Evolutionary conservation across 1,140 invertebrate genomes (phyloP).

Genomic region (Asbolus verrucosus): DNA sequence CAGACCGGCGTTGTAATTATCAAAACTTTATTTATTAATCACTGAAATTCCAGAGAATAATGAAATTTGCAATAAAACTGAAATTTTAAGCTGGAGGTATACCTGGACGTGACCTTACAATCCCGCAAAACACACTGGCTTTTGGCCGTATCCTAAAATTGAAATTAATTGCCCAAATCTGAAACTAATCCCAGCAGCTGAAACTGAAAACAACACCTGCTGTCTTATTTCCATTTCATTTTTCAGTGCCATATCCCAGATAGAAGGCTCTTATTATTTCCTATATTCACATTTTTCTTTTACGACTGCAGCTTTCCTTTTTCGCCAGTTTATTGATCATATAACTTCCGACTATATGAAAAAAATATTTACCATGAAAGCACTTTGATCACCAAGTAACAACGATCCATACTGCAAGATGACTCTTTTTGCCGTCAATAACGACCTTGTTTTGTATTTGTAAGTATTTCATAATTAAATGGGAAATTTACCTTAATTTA

Average conservation of each 20-base stretch:
- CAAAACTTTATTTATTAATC: no score
- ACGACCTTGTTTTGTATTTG: no score
- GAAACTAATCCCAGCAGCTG: background rate
- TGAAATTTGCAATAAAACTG: background rate
- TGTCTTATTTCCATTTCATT: conserved; percentile 28
- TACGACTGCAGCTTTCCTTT: background rate
- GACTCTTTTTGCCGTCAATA: no score
- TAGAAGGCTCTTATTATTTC: background rate
- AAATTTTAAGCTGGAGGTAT: no score
- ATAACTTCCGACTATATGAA: conserved; percentile 21
- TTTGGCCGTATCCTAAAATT: no score
- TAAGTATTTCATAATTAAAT: no score
- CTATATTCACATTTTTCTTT: conserved; percentile 13
- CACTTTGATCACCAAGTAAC: background rate
- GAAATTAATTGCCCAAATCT: conserved; percentile 17
- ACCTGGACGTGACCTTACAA: no score
- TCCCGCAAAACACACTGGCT: no score
- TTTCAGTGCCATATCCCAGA: background rate
- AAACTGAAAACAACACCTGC: conserved; percentile 16
- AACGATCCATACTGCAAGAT: background rate
- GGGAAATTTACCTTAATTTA: no score
- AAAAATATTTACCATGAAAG: conserved; percentile 32
- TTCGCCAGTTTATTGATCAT: conserved; percentile 22
- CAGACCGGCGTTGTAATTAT: no score
- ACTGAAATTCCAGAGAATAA: no score